These are phyloP conservation scores for Montipora cactus DNA, from an alignment of 64 coral and sea anemone genomes.

Conservation along the genomic window DNA sequence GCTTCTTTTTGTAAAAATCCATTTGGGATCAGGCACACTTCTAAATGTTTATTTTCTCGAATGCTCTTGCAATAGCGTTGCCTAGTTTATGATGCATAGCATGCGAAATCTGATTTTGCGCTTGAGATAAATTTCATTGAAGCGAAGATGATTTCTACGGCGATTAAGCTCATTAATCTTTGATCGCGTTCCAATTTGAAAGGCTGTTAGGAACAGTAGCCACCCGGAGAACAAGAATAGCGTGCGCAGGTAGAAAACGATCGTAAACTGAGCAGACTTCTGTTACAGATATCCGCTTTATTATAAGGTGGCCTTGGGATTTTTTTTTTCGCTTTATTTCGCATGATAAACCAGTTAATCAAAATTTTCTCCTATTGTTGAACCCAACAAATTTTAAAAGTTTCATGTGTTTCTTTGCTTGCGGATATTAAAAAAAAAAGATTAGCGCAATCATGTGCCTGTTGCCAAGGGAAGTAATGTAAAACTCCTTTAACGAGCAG, in stretches of 20 bases:
- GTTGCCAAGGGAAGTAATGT: too few species aligned
- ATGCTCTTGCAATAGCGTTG: not conserved
- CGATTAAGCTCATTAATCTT: slow-evolving; percentile 53
- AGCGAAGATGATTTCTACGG: slow-evolving; percentile 65
- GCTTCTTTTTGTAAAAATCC: not conserved
- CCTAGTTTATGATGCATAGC: not conserved
- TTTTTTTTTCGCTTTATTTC: too few species aligned
- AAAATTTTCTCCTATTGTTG: too few species aligned
- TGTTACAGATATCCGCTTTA: not conserved
- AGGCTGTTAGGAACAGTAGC: slow-evolving; percentile 22
- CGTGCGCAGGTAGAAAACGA: not conserved
- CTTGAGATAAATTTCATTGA: slow-evolving; percentile 66
- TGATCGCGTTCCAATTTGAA: slow-evolving; percentile 52
- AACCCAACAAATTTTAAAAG: too few species aligned
- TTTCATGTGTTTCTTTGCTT: too few species aligned
- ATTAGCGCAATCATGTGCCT: too few species aligned
- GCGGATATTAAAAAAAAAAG: too few species aligned
- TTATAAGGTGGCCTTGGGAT: not conserved
- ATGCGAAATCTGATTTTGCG: slow-evolving; percentile 51
- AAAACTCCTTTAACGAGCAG: too few species aligned
- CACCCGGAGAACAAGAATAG: slow-evolving; percentile 12
- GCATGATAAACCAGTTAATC: too few species aligned
- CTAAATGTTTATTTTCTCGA: not conserved
- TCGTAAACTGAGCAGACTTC: not conserved
- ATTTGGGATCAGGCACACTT: not conserved